A percentile compares a stretch with the other conserved stretches of the same genome.
Evolutionary conservation across 1,140 invertebrate genomes (phyloP).

Genomic region (Cardiocondyla obscurior): DNA sequence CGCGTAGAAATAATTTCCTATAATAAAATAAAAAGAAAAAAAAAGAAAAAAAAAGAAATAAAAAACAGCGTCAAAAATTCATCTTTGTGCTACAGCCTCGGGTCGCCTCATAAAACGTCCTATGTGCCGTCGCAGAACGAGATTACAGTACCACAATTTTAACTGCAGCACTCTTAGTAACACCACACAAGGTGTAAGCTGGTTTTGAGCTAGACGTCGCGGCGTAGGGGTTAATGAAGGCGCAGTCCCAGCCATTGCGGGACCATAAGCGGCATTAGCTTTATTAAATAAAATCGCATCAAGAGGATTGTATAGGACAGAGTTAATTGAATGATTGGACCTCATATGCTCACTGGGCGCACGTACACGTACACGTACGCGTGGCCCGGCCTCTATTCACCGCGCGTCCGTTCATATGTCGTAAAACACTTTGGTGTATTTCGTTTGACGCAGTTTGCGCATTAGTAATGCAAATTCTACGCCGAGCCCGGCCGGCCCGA

Average conservation of each 20-base stretch:
- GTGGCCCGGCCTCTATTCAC: conserved; percentile 23
- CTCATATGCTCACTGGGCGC: conserved; percentile 63
- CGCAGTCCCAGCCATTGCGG: conserved; percentile 56
- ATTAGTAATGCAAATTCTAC: conserved; percentile 70
- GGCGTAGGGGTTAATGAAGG: conserved; percentile 48
- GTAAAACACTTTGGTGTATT: conserved; percentile 68
- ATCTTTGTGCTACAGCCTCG: neutral
- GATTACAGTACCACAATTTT: neutral
- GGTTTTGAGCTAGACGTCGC: neutral
- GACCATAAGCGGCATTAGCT: conserved; percentile 71
- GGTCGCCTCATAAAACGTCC: neutral
- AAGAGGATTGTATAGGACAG: conserved; percentile 78
- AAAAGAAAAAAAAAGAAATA: neutral
- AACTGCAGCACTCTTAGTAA: conserved; percentile 19
- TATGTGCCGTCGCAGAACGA: neutral
- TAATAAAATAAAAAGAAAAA: neutral
- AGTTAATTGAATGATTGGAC: conserved; percentile 81
- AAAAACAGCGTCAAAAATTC: neutral
- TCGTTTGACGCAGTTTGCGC: conserved; percentile 71
- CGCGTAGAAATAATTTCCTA: neutral
- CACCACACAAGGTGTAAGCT: conserved; percentile 31
- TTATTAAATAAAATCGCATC: conserved; percentile 80
- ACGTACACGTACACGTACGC: conserved; percentile 6
- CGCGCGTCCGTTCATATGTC: conserved; percentile 42
- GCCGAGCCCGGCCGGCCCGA: conserved; percentile 5